These are phyloP conservation scores for Cerceris rybyensis DNA, from an alignment of 2,888 invertebrate species.

Conservation along the genomic window DNA sequence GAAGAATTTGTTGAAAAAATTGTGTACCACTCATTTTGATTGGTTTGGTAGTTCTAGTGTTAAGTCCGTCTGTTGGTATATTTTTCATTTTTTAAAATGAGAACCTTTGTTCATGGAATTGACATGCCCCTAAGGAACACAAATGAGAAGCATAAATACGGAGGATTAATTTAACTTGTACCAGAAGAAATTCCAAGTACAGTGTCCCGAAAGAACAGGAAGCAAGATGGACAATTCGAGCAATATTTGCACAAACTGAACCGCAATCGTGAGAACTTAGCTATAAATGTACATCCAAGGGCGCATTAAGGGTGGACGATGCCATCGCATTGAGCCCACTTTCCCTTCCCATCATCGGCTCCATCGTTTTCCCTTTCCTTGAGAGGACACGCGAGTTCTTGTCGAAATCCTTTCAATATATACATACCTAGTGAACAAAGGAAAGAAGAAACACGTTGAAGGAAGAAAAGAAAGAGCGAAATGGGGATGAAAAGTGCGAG, in stretches of 20 bases:
- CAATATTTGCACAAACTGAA: conserved; percentile 35
- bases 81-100: too few species aligned
- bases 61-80: too few species aligned
- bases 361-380: conserved; percentile 35
- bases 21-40: too few species aligned
- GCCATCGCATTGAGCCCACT: conserved; percentile 37
- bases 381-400: conserved; percentile 57
- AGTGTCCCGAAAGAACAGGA: too few species aligned
- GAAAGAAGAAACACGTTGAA: conserved; percentile 5
- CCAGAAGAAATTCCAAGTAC: too few species aligned
- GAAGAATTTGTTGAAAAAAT: too few species aligned
- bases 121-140: too few species aligned
- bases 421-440: conserved; percentile 30
- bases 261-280: conserved; percentile 11
- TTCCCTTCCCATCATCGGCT: conserved; percentile 25
- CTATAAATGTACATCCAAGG: conserved; percentile 28
- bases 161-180: too few species aligned
- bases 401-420: conserved; percentile 70
- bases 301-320: conserved; percentile 61
- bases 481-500: conserved; percentile 46
- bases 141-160: too few species aligned
- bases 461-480: conserved; percentile 34
- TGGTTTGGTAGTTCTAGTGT: too few species aligned
- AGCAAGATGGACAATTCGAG: conserved; percentile 4
- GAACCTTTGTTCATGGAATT: too few species aligned